Conservation (phyloP, 2,113 vertebrate species). For the Podilymbus podiceps region DNA sequence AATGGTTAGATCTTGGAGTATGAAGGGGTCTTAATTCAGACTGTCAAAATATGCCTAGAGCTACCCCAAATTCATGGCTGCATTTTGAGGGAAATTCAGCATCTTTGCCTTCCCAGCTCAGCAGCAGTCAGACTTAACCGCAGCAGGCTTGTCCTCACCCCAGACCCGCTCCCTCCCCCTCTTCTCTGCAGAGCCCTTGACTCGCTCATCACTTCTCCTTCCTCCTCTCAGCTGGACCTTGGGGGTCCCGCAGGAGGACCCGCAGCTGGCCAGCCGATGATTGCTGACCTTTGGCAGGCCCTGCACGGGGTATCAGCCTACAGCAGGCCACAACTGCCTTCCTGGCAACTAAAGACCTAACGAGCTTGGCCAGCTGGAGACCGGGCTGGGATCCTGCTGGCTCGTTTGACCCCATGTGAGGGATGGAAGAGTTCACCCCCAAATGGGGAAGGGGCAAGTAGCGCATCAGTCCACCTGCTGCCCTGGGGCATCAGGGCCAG, state of each 20-base stretch:
- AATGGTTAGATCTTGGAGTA: background rate
- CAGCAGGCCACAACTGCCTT: conserved; percentile 40
- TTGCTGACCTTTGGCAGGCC: conserved; percentile 24
- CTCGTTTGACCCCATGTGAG: background rate
- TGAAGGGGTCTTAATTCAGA: background rate
- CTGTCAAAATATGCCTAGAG: background rate
- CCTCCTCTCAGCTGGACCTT: background rate
- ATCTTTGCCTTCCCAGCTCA: background rate
- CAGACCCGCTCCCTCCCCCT: background rate
- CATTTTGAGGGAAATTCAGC: background rate
- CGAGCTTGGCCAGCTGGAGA: conserved; percentile 1
- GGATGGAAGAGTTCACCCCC: background rate
- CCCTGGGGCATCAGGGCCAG: background rate
- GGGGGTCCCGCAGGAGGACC: background rate
- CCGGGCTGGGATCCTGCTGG: background rate
- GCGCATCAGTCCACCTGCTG: background rate
- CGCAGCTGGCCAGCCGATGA: background rate
- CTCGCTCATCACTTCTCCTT: background rate
- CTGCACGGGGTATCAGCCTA: background rate
- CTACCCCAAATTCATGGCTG: background rate
- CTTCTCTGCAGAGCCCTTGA: background rate
- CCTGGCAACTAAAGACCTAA: conserved; percentile 28
- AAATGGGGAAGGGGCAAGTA: background rate
- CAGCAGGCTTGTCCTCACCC: background rate
- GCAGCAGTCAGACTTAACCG: background rate